Conservation (phyloP, 2,113 vertebrate genomes). For the Gopherus evgoodei region DNA sequence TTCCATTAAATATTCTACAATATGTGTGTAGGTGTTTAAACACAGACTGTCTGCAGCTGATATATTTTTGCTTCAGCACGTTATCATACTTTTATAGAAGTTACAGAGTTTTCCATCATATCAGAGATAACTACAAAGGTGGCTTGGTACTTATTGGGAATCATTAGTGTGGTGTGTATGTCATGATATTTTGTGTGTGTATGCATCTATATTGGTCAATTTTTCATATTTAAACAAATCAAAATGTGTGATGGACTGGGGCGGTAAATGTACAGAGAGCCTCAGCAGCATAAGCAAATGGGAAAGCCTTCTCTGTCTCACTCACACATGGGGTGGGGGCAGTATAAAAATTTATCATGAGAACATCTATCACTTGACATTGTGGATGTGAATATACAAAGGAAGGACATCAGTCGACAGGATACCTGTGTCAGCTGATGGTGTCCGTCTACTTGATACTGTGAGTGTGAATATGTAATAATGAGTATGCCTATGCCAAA, state of each 20-base stretch:
- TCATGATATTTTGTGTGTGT: neutral
- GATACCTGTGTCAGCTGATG: neutral
- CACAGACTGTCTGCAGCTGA: constrained; percentile 15
- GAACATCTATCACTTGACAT: neutral
- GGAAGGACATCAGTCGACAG: neutral
- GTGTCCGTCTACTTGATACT: neutral
- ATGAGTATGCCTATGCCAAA: neutral
- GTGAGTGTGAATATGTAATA: too few relatives aligned
- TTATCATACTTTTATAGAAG: neutral
- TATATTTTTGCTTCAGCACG: constrained; percentile 42
- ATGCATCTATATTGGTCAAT: neutral
- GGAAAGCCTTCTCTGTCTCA: neutral
- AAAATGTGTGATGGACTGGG: neutral
- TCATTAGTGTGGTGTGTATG: neutral
- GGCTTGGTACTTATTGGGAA: neutral
- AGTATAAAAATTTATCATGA: neutral
- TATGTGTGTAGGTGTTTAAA: constrained; percentile 35
- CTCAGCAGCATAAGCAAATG: neutral
- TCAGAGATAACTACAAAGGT: neutral
- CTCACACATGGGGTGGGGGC: neutral
- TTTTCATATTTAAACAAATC: neutral
- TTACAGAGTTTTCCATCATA: neutral
- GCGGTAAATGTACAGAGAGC: neutral
- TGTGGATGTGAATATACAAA: neutral
- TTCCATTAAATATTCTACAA: constrained; percentile 13